Conservation (phyloP, 2,113 vertebrate genomes). For the Lagenorhynchus albirostris region DNA sequence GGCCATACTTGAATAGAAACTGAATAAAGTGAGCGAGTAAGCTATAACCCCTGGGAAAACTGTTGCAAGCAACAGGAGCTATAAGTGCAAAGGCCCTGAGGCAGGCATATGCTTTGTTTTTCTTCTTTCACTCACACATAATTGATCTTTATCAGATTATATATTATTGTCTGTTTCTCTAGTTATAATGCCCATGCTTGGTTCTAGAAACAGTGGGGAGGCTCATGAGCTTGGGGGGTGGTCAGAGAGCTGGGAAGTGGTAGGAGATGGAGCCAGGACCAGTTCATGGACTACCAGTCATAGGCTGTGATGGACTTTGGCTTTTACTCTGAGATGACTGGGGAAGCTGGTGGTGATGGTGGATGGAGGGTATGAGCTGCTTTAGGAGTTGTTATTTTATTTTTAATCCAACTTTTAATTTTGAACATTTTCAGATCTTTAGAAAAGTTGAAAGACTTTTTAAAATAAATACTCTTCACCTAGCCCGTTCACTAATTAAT, state of each 20-base stretch:
- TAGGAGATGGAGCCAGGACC: neutral
- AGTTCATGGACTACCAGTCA: too few species aligned
- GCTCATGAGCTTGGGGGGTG: neutral
- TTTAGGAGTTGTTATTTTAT: neutral
- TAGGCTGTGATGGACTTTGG: neutral
- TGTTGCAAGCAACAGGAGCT: neutral
- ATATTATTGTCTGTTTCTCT: neutral
- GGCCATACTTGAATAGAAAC: neutral
- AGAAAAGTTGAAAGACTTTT: neutral
- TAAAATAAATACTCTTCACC: neutral
- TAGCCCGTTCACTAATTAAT: neutral
- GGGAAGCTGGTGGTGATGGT: neutral
- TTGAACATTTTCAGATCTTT: neutral
- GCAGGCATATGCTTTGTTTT: neutral
- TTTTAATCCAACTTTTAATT: neutral
- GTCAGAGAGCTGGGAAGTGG: neutral
- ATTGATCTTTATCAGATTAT: neutral
- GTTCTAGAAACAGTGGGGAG: neutral
- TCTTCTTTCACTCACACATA: neutral
- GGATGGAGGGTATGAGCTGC: neutral
- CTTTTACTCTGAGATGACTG: neutral
- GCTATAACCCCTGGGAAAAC: neutral
- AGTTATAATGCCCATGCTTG: neutral
- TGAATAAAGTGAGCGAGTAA: neutral
- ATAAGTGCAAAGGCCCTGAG: neutral